phyloP scores from a whole-genome alignment of 1,140 invertebrate genomes.

The Euura saliciscinereae region DNA sequence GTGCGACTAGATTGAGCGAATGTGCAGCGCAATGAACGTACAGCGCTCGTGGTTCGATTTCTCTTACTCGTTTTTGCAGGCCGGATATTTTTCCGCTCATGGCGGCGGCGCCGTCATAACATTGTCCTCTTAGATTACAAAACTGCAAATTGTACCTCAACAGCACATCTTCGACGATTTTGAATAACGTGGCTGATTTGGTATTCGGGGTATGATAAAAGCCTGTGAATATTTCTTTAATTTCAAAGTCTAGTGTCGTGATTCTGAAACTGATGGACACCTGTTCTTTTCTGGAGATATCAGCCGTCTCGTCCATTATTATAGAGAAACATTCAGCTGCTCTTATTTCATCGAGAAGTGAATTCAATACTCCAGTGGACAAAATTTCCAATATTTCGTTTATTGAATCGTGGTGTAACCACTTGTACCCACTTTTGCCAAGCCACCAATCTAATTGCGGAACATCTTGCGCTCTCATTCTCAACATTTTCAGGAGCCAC shows the following conservation, averaged over 20 bases:
- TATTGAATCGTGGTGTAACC: conserved; percentile 23
- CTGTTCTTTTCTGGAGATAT: conserved; percentile 22
- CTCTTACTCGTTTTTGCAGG: conserved; percentile 22
- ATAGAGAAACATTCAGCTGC: conserved; percentile 22
- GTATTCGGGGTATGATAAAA: conserved; percentile 26
- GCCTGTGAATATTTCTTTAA: conserved; percentile 29
- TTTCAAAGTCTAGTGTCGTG: conserved; percentile 18
- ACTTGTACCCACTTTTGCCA: conserved; percentile 21
- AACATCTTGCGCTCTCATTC: conserved; percentile 19
- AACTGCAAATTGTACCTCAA: conserved; percentile 24
- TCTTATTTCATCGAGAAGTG: conserved; percentile 25
- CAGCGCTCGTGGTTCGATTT: conserved; percentile 26
- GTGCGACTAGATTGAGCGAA: conserved; percentile 26
- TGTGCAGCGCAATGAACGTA: conserved; percentile 26
- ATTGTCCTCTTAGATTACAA: conserved; percentile 31
- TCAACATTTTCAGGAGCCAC: conserved; percentile 20
- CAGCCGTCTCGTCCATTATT: too few species aligned
- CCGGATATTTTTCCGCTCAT: conserved; percentile 24
- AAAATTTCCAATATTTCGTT: conserved; percentile 29
- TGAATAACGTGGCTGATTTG: conserved; percentile 27
- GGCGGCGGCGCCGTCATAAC: conserved; percentile 22
- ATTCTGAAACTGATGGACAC: conserved; percentile 25
- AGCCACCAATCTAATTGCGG: conserved; percentile 26
- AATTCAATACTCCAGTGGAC: conserved; percentile 20
- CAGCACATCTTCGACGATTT: conserved; percentile 27